Evolutionary conservation across 2,797 vertebrate species (phyloP), one percentile per base, ranked within the genome.

Genomic region (Clarias fuscus): DNA sequence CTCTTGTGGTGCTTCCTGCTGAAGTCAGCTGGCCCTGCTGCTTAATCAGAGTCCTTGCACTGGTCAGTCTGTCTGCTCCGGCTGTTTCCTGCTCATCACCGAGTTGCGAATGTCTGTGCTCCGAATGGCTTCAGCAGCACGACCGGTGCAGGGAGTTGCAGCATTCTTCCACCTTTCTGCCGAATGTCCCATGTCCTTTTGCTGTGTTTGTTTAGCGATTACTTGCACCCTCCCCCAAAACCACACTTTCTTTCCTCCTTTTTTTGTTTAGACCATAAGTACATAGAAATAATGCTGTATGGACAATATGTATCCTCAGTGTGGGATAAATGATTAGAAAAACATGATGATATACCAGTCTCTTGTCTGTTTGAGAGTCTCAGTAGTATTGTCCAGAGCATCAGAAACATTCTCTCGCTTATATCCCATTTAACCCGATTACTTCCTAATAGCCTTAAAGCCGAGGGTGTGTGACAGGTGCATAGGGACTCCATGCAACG

Each of bases 401-500:
- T 33, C 56, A 11, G 4, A 5, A 24, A 30, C 18, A 33, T 70
- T 82, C 61, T 56, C 43, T 68, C 87, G 88, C 84, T 67, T 90
- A 79, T 89, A 94, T 94, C 93, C 93, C 89, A 91, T 95, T 95
- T 95, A 85, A 89, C 82, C 40, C 91, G 94, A 94, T 95, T 95
- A 93, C 86, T 61, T 87, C 77, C 71, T 95, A 95, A 95, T 94
- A 94, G 90, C 88, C 92, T 95, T 95, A 94, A 71, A 88, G 88
- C 84, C 61, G 82, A 83, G 84, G 89, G 75, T 88, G 88, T 89
- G 78, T 83, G 71, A 91, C 92, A 88, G 90, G 91, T 93, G 89
- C 89, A 90, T 90, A 88, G 85, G 85, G 81, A 88, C 79, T 84
- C 87, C 85, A 65, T 40, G 73, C 79, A 87, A 62, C 48, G 14